These are phyloP conservation scores for Mellilla xanthometata DNA, from an alignment of 2,888 invertebrate species.

Conservation along the genomic window DNA sequence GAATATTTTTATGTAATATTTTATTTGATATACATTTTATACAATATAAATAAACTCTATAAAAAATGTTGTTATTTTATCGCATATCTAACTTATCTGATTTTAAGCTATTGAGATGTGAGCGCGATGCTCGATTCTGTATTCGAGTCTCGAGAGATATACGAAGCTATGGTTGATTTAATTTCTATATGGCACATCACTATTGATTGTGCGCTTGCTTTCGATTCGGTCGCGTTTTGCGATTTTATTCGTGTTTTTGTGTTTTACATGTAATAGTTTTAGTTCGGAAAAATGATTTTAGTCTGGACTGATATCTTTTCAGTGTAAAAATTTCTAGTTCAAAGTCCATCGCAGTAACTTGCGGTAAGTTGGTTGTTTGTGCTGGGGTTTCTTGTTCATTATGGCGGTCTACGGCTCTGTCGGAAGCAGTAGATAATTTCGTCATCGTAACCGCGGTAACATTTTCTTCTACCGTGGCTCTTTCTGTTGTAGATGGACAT, in stretches of 20 bases:
- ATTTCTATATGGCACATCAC: slow-evolving; percentile 32
- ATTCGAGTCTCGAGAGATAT: too few relatives aligned
- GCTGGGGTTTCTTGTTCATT: slow-evolving; percentile 70
- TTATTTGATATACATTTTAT: too few relatives aligned
- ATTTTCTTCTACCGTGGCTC: not conserved
- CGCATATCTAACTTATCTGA: too few relatives aligned
- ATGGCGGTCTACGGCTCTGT: slow-evolving; percentile 74
- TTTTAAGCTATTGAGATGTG: too few relatives aligned
- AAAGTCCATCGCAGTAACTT: slow-evolving; percentile 70
- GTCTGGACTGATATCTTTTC: slow-evolving; percentile 48
- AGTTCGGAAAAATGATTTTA: slow-evolving; percentile 60
- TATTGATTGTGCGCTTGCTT: slow-evolving; percentile 53
- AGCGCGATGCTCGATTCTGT: too few relatives aligned
- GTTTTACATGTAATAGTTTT: slow-evolving; percentile 50
- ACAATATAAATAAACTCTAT: too few relatives aligned
- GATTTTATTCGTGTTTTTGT: slow-evolving; percentile 58
- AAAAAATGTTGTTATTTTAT: too few relatives aligned
- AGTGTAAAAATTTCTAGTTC: slow-evolving; percentile 53
- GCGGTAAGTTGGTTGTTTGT: slow-evolving; percentile 72
- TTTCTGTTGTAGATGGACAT: slow-evolving; percentile 72
- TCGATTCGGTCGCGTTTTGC: slow-evolving; percentile 65
- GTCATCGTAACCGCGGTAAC: slow-evolving; percentile 19
- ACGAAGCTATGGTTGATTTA: not conserved
- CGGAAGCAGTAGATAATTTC: slow-evolving; percentile 52
- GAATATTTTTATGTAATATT: too few relatives aligned